Conservation (phyloP, 92 coral and sea anemone species). For the Umimayanthus chanpuru region DNA sequence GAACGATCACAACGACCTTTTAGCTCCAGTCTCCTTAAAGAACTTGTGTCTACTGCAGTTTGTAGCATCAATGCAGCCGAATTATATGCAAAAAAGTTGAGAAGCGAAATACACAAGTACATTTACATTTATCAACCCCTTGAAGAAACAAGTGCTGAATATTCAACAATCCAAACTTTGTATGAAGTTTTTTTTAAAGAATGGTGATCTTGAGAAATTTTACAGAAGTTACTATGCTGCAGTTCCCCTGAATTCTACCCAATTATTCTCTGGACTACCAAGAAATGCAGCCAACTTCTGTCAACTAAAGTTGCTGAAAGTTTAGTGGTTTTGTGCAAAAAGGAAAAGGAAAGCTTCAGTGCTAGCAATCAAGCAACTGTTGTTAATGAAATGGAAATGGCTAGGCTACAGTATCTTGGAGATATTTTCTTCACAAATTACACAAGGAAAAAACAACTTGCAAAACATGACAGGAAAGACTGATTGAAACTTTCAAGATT, state of each 20-base stretch:
- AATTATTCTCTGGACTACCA: slow-evolving; percentile 46
- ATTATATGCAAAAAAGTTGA: background rate
- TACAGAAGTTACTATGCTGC: slow-evolving; percentile 43
- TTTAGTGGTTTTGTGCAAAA: slow-evolving; percentile 31
- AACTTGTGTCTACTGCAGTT: no score
- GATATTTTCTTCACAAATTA: slow-evolving; percentile 56
- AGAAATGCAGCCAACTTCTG: slow-evolving; percentile 50
- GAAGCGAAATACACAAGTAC: slow-evolving; percentile 7
- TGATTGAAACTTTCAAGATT: slow-evolving; percentile 30
- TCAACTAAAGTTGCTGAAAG: slow-evolving; percentile 50
- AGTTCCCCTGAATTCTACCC: slow-evolving; percentile 44
- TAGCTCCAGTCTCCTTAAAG: no score
- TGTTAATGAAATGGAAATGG: slow-evolving; percentile 33
- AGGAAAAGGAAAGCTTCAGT: slow-evolving; percentile 20
- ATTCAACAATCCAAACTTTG: background rate
- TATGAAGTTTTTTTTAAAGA: slow-evolving; percentile 49
- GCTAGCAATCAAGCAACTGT: slow-evolving; percentile 11
- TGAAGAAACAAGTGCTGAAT: slow-evolving; percentile 32
- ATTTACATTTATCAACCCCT: slow-evolving; percentile 3
- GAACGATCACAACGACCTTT: no score
- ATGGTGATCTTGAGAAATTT: slow-evolving; percentile 51
- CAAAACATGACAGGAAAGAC: slow-evolving; percentile 1
- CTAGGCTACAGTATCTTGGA: slow-evolving; percentile 48
- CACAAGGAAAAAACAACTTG: slow-evolving; percentile 23
- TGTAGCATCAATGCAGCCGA: slow-evolving; percentile 10